Evolutionary conservation across 2,888 invertebrate species (phyloP).

Genomic region (Artemia sinica): DNA sequence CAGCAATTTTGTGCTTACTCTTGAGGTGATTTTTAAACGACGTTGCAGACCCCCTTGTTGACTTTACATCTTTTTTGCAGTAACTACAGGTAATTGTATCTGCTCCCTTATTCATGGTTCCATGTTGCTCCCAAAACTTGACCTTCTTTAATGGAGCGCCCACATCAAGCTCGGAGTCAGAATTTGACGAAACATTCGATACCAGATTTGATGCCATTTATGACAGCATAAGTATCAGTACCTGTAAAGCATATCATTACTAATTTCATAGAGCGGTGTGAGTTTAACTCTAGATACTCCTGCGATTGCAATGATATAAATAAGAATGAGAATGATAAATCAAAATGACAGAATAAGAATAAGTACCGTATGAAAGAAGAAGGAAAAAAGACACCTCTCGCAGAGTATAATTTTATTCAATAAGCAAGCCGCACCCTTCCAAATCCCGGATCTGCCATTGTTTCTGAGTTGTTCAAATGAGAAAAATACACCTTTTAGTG

Average conservation of each 20-base stretch:
- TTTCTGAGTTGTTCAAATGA: too few species aligned
- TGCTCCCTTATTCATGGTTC: neutral
- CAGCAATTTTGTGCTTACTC: neutral
- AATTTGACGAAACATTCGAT: neutral
- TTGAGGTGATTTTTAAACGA: neutral
- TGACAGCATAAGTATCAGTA: neutral
- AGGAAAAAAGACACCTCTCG: too few species aligned
- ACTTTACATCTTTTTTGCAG: neutral
- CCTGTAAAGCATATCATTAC: neutral
- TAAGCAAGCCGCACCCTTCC: too few species aligned
- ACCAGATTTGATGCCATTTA: neutral
- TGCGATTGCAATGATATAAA: too few species aligned
- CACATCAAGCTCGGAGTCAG: neutral
- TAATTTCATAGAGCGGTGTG: neutral
- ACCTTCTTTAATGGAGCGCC: neutral
- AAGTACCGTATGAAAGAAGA: too few species aligned
- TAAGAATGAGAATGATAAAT: too few species aligned
- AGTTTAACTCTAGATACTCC: neutral
- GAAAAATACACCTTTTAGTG: too few species aligned
- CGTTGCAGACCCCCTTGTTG: neutral
- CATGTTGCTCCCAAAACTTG: constrained; percentile 3
- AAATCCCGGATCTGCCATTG: too few species aligned
- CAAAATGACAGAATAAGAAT: too few species aligned
- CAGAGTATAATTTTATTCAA: too few species aligned
- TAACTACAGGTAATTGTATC: neutral